Conservation (phyloP, 2,797 vertebrate species). For the Parambassis ranga region DNA sequence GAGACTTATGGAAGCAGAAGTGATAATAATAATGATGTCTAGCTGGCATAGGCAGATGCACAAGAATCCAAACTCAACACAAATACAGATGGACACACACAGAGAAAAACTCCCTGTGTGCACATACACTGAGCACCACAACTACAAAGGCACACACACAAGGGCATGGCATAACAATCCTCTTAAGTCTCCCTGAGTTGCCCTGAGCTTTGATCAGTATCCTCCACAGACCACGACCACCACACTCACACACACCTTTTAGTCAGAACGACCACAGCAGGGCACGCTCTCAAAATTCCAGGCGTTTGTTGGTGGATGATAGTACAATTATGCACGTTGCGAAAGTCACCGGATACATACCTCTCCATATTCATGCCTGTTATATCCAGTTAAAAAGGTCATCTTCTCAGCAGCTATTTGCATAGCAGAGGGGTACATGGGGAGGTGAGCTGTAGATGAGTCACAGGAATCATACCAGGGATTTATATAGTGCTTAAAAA, state of each 20-base stretch:
- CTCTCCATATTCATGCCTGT: constrained; percentile 65
- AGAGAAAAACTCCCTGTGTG: background rate
- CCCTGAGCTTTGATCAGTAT: constrained; percentile 48
- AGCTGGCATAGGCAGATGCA: constrained; percentile 3
- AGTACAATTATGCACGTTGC: constrained; percentile 39
- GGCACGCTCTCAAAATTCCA: constrained; percentile 33
- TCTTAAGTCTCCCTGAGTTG: constrained; percentile 40
- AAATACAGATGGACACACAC: constrained; percentile 3
- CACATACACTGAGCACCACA: constrained; percentile 11
- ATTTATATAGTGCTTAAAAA: no score
- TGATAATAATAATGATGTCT: constrained; percentile 23
- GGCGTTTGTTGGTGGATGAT: constrained; percentile 24
- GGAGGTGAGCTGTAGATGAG: constrained; percentile 33
- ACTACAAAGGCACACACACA: constrained; percentile 37
- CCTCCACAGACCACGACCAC: background rate
- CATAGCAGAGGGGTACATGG: constrained; percentile 31
- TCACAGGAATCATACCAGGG: constrained; percentile 1
- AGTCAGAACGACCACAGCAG: constrained; percentile 26
- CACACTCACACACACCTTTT: constrained; percentile 10
- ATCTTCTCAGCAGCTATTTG: constrained; percentile 44
- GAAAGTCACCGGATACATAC: constrained; percentile 45
- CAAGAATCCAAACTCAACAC: background rate
- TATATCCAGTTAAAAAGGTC: constrained; percentile 60
- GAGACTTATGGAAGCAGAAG: constrained; percentile 33
- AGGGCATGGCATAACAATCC: constrained; percentile 41